These are phyloP conservation scores for Lepisosteus oculatus DNA, from an alignment of 2,113 vertebrate genomes.

Conservation along the genomic window DNA sequence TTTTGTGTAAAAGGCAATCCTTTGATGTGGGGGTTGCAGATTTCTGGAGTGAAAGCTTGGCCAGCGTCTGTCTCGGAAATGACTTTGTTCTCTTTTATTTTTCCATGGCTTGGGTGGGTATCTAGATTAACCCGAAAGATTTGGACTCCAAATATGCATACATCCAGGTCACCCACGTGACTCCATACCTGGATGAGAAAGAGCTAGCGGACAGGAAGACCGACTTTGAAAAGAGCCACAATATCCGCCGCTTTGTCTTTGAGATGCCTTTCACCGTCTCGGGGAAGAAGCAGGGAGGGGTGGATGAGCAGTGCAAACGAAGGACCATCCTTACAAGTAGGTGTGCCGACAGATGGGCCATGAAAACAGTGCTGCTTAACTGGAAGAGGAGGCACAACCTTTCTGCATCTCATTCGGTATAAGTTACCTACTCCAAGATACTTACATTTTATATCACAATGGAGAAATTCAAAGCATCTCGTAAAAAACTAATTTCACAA, in stretches of 20 bases:
- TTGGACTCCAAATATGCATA: constrained; percentile 96
- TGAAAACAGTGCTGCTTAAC: background rate
- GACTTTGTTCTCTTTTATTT: background rate
- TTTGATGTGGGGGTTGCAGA: background rate
- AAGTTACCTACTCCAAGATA: too few relatives aligned
- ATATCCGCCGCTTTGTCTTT: constrained; percentile 94
- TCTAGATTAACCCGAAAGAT: constrained; percentile 94
- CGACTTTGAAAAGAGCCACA: constrained; percentile 92
- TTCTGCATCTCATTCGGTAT: too few relatives aligned
- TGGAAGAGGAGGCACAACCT: too few relatives aligned
- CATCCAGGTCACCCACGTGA: constrained; percentile 95
- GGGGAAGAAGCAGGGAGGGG: constrained; percentile 89
- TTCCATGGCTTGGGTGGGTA: background rate
- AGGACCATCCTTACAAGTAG: constrained; percentile 90
- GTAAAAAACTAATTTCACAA: too few relatives aligned
- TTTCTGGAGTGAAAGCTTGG: too few relatives aligned
- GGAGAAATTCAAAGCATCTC: too few relatives aligned
- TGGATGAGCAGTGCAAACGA: constrained; percentile 94
- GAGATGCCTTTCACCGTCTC: constrained; percentile 96
- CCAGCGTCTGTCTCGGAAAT: background rate
- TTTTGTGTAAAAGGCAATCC: background rate
- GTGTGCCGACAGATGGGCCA: constrained; percentile 8
- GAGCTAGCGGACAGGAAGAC: constrained; percentile 90
- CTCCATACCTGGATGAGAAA: constrained; percentile 92
- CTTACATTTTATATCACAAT: too few relatives aligned